phyloP scores from a whole-genome alignment of 2,888 invertebrate genomes.

The Lepidocyrtinus sp. region DNA sequence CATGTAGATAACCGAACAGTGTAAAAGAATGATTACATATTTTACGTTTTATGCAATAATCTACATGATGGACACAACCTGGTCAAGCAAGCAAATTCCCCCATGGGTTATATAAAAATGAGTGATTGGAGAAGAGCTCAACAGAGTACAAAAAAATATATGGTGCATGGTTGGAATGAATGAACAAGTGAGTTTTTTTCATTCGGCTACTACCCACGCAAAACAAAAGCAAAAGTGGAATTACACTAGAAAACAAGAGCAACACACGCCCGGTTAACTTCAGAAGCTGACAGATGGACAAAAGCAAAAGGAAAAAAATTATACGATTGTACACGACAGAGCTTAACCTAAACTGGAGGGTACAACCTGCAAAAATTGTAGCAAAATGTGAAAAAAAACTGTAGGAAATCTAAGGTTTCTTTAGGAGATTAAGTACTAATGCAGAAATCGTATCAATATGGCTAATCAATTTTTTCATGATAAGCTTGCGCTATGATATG shows the following conservation, averaged over 20 bases:
- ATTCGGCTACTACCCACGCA: conserved; percentile 44
- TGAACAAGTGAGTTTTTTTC: conserved; percentile 45
- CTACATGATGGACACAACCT: conserved; percentile 19
- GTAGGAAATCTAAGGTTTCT: too few relatives aligned
- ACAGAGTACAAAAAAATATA: conserved; percentile 5
- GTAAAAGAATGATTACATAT: background rate
- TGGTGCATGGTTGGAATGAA: too few relatives aligned
- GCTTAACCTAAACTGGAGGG: too few relatives aligned
- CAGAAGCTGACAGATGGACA: conserved; percentile 55
- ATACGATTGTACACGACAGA: too few relatives aligned
- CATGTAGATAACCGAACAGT: background rate
- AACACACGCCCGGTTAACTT: conserved; percentile 57
- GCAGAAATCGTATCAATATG: too few relatives aligned
- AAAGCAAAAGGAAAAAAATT: conserved; percentile 30
- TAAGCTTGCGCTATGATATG: too few relatives aligned
- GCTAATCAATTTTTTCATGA: too few relatives aligned
- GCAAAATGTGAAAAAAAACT: too few relatives aligned
- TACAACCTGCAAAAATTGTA: too few relatives aligned
- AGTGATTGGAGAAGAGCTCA: background rate
- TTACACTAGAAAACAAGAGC: conserved; percentile 19
- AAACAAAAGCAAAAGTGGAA: conserved; percentile 1
- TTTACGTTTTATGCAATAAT: conserved; percentile 13
- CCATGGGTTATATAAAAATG: background rate
- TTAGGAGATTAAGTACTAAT: too few relatives aligned
- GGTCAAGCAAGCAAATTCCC: background rate